Conservation (phyloP, 1,140 invertebrate genomes). For the Drosophila ironensis region DNA sequence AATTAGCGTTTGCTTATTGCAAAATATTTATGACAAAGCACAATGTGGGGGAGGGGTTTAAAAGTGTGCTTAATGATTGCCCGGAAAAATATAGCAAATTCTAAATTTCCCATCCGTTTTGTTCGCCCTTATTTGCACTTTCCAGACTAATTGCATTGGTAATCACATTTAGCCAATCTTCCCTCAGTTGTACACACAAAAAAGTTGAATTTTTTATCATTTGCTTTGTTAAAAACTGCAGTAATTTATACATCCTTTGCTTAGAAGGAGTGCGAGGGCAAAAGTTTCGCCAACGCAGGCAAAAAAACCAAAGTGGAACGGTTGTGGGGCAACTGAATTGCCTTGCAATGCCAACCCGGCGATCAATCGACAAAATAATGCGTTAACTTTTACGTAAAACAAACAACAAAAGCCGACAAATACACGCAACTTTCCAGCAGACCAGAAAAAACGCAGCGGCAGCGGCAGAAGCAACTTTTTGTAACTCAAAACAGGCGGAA, state of each 20-base stretch:
- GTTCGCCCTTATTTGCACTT: constrained; percentile 16
- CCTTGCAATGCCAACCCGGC: constrained; percentile 9
- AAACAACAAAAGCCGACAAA: constrained; percentile 52
- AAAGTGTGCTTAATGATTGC: no score
- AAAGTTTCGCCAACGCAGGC: constrained; percentile 52
- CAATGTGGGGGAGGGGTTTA: no score
- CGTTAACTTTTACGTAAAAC: constrained; percentile 73
- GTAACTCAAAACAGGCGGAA: constrained; percentile 47
- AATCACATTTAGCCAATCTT: constrained; percentile 44
- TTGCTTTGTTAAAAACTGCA: constrained; percentile 73
- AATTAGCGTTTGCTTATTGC: constrained; percentile 37
- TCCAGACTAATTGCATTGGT: constrained; percentile 62
- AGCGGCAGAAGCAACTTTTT: constrained; percentile 19
- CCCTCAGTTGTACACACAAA: constrained; percentile 1
- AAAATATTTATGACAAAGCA: constrained; percentile 6
- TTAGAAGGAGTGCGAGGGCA: constrained; percentile 20
- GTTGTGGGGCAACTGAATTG: neutral
- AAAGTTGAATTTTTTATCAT: constrained; percentile 76
- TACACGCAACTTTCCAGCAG: constrained; percentile 63
- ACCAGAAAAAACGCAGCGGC: constrained; percentile 13
- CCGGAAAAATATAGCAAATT: no score
- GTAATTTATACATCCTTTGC: constrained; percentile 70
- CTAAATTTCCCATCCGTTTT: neutral
- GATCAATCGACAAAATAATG: constrained; percentile 78
- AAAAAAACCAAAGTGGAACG: constrained; percentile 2